These are phyloP conservation scores for Adelosebastes latens DNA, from an alignment of 2,797 vertebrate species.

Conservation along the genomic window DNA sequence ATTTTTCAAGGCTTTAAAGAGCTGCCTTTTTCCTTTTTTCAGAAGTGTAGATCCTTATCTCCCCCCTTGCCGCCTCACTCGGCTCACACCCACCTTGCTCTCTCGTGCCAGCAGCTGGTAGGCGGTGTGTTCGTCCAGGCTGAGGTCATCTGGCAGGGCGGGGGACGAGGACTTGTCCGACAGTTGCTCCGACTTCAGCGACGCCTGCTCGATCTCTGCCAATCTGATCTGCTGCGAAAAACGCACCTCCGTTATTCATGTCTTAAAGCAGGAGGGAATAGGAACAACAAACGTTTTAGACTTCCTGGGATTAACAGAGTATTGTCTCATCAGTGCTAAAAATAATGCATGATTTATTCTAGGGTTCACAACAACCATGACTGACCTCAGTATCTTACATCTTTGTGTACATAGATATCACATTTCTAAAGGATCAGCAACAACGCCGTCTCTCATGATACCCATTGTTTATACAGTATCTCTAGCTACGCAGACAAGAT, in stretches of 20 bases:
- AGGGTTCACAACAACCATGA: neutral
- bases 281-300: neutral
- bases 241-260: conserved; percentile 50
- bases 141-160: conserved; percentile 91
- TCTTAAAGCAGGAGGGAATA: neutral
- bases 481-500: conserved; percentile 38
- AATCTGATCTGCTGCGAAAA: conserved; percentile 90
- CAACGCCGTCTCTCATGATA: conserved; percentile 15
- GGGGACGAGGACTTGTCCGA: conserved; percentile 95
- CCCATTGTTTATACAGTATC: neutral
- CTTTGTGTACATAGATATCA: neutral
- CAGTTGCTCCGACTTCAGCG: conserved; percentile 90
- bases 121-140: conserved; percentile 87
- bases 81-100: conserved; percentile 80
- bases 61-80: neutral
- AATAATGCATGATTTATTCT: neutral
- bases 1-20: neutral
- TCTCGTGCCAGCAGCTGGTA: conserved; percentile 86
- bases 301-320: neutral
- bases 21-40: neutral
- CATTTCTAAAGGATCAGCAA: conserved; percentile 10
- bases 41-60: neutral
- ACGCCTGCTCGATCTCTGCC: conserved; percentile 96
- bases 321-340: neutral
- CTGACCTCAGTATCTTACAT: neutral